A percentile compares a stretch with the other conserved stretches of the same genome.
phyloP scores from a whole-genome alignment of 1,140 invertebrate genomes.

The Parapsyche elsis region DNA sequence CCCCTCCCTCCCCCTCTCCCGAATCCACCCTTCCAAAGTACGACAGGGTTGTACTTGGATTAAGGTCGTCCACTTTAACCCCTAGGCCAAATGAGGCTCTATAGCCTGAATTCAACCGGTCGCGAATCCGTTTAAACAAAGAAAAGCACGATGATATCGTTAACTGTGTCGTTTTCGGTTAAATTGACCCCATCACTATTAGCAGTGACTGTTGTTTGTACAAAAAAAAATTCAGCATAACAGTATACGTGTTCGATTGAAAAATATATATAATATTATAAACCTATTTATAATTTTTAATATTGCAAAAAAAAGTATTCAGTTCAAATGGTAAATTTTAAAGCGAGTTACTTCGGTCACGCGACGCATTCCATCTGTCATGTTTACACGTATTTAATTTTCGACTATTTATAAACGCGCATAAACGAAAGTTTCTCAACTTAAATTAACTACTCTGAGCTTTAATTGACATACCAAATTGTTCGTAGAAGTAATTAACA shows the following conservation, averaged over 20 bases:
- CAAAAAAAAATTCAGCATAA: too few species aligned
- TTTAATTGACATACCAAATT: too few species aligned
- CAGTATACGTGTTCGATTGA: too few species aligned
- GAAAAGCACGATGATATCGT: not conserved
- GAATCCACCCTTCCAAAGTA: not conserved
- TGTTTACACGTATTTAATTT: constrained; percentile 51
- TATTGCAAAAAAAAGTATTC: not conserved
- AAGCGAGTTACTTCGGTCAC: constrained; percentile 17
- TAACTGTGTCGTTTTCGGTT: not conserved
- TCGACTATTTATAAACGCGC: not conserved
- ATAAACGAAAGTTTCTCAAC: too few species aligned
- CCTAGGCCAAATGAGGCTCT: not conserved
- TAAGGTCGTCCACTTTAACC: constrained; percentile 27
- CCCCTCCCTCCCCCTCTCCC: not conserved
- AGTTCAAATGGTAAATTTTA: constrained; percentile 31
- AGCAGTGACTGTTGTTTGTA: too few species aligned
- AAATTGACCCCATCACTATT: too few species aligned
- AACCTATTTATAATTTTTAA: too few species aligned
- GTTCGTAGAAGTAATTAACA: too few species aligned
- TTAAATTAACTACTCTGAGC: too few species aligned
- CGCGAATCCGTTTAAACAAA: constrained; percentile 26
- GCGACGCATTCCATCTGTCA: constrained; percentile 44
- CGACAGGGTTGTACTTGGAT: not conserved
- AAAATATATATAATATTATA: too few species aligned
- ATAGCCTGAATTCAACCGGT: constrained; percentile 3